These are phyloP conservation scores for Todiramphus saurophagus DNA, from an alignment of 2,113 vertebrate genomes.

Conservation along the genomic window DNA sequence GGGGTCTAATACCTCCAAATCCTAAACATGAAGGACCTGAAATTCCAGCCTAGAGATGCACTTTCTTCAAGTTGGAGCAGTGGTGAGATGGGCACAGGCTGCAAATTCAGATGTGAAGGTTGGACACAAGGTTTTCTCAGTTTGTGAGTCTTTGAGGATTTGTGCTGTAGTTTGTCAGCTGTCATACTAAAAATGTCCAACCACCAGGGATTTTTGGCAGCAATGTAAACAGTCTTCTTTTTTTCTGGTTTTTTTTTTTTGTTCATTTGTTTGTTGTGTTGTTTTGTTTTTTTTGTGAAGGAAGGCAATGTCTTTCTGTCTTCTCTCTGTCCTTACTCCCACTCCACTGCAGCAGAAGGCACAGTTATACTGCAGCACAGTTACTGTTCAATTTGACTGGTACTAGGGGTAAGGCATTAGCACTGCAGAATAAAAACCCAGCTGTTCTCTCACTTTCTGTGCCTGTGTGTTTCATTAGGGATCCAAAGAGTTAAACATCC, in stretches of 20 bases:
- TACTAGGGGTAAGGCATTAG: background rate
- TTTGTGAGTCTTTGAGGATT: background rate
- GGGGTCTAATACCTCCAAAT: background rate
- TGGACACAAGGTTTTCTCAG: background rate
- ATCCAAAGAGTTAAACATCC: constrained; percentile 29
- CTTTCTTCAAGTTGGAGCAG: background rate
- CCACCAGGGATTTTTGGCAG: background rate
- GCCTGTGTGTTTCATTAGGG: background rate
- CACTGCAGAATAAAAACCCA: background rate
- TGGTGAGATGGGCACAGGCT: background rate
- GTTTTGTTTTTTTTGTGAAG: background rate
- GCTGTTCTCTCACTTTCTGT: background rate
- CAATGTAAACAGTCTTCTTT: background rate
- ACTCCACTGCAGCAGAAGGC: background rate
- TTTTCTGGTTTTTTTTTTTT: too few species aligned
- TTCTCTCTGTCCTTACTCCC: background rate
- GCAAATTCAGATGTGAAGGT: background rate
- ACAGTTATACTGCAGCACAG: background rate
- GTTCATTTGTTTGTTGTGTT: background rate
- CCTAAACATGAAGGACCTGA: background rate
- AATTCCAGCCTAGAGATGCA: background rate
- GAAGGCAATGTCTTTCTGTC: background rate
- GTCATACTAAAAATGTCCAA: background rate
- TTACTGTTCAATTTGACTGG: background rate
- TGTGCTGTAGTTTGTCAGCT: background rate